A percentile compares a stretch with the other conserved stretches of the same genome.
phyloP scores from a whole-genome alignment of 2,888 invertebrate genomes.

The Carcina quercana region DNA sequence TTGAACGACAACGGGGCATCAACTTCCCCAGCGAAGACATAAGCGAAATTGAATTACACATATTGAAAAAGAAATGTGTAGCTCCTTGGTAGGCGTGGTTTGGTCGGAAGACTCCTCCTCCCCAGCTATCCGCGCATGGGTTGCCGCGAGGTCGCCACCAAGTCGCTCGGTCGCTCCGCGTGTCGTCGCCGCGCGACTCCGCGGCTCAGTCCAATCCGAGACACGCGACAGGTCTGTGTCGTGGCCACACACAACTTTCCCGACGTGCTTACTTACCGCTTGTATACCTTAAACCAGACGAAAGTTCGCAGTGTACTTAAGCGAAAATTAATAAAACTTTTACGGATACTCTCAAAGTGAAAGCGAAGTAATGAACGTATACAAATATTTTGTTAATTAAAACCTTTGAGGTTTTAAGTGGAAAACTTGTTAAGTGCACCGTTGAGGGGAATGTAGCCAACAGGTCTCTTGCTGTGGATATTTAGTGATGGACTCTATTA shows the following conservation, averaged over 20 bases:
- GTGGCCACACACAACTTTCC: slow-evolving; percentile 40
- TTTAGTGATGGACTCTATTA: background rate
- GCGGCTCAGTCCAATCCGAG: slow-evolving; percentile 42
- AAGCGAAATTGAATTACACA: slow-evolving; percentile 75
- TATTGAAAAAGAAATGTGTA: slow-evolving; percentile 75
- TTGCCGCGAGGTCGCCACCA: slow-evolving; percentile 44
- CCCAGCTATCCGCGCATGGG: slow-evolving; percentile 63
- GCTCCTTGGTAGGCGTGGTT: slow-evolving; percentile 73
- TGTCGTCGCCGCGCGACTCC: slow-evolving; percentile 7
- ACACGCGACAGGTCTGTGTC: slow-evolving; percentile 42
- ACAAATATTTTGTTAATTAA: slow-evolving; percentile 36
- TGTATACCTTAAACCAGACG: slow-evolving; percentile 21
- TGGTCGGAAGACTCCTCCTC: slow-evolving; percentile 61
- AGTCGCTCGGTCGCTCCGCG: slow-evolving; percentile 25
- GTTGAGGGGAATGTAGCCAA: slow-evolving; percentile 30
- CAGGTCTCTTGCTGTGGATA: slow-evolving; percentile 5
- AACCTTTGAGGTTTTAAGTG: slow-evolving; percentile 32
- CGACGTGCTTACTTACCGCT: slow-evolving; percentile 37
- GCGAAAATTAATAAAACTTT: slow-evolving; percentile 39
- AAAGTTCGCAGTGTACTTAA: slow-evolving; percentile 41
- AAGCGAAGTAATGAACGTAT: slow-evolving; percentile 28
- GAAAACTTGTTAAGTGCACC: slow-evolving; percentile 46
- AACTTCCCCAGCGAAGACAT: slow-evolving; percentile 75
- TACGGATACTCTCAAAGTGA: slow-evolving; percentile 32
- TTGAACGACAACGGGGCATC: slow-evolving; percentile 73